Evolutionary conservation across 2,113 vertebrate species (phyloP).

Genomic region (Dasyornis broadbenti): DNA sequence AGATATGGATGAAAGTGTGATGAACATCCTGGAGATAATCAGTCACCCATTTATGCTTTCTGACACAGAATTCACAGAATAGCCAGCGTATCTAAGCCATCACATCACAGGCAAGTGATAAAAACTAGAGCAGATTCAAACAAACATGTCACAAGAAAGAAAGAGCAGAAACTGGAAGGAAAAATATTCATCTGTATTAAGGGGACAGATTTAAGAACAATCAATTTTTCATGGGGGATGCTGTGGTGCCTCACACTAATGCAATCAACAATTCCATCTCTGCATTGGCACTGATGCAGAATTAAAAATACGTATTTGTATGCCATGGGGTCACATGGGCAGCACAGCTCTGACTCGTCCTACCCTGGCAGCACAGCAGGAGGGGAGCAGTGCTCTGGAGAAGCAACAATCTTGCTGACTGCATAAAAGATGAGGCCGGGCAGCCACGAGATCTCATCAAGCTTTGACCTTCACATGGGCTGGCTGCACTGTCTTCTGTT

Average conservation of each 20-base stretch:
- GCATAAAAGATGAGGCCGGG: conserved; percentile 39
- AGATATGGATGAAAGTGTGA: accelerated
- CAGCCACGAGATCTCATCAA: conserved; percentile 50
- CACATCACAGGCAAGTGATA: not conserved
- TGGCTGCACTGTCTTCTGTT: conserved; percentile 49
- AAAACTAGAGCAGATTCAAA: not conserved
- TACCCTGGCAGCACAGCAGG: not conserved
- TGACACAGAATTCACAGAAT: accelerated
- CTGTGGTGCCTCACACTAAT: not conserved
- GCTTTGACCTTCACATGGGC: conserved; percentile 63
- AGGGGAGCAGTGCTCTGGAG: not conserved
- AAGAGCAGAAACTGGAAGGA: not conserved
- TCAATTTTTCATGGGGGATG: not conserved
- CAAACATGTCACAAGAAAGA: not conserved
- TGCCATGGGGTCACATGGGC: not conserved
- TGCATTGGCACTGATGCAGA: not conserved
- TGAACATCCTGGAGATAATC: not conserved
- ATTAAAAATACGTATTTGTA: not conserved
- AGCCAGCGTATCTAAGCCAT: not conserved
- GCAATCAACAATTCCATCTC: not conserved
- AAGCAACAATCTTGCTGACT: conserved; percentile 27
- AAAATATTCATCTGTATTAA: not conserved
- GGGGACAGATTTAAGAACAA: not conserved
- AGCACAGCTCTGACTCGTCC: not conserved
- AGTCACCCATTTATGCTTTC: not conserved